Evolutionary conservation across 2,888 invertebrate genomes (phyloP).

Genomic region (Papilio demoleus): DNA sequence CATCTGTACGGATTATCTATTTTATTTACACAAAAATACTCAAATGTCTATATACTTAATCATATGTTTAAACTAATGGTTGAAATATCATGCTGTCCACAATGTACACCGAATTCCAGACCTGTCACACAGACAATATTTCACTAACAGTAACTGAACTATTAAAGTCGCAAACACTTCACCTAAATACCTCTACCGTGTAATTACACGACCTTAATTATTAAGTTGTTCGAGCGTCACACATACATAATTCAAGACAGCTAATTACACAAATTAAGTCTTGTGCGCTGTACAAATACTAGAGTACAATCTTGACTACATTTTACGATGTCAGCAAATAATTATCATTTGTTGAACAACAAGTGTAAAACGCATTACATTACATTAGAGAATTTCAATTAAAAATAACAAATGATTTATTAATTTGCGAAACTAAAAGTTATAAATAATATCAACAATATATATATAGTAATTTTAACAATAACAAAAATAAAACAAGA

Average conservation of each 20-base stretch:
- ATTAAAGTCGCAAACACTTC: slow-evolving; percentile 19
- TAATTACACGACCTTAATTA: slow-evolving; percentile 30
- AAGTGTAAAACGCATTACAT: no score
- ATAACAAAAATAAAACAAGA: no score
- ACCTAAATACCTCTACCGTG: slow-evolving; percentile 8
- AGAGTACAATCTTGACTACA: slow-evolving; percentile 12
- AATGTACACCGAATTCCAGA: not conserved
- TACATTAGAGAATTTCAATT: no score
- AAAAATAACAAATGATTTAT: no score
- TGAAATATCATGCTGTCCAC: no score
- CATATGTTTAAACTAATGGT: no score
- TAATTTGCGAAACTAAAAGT: no score
- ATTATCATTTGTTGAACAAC: not conserved
- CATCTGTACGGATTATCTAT: no score
- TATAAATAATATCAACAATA: no score
- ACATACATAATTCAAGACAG: slow-evolving; percentile 30
- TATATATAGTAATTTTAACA: no score
- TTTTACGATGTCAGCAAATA: slow-evolving; percentile 8
- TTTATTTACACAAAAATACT: no score
- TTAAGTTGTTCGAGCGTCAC: slow-evolving; percentile 15
- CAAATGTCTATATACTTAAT: not conserved
- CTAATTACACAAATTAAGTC: slow-evolving; percentile 33
- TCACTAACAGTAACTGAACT: slow-evolving; percentile 11
- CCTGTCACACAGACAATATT: slow-evolving; percentile 9
- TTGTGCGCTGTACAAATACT: slow-evolving; percentile 3